Conservation (phyloP, 2,113 vertebrate species). For the Lates calcarifer region DNA sequence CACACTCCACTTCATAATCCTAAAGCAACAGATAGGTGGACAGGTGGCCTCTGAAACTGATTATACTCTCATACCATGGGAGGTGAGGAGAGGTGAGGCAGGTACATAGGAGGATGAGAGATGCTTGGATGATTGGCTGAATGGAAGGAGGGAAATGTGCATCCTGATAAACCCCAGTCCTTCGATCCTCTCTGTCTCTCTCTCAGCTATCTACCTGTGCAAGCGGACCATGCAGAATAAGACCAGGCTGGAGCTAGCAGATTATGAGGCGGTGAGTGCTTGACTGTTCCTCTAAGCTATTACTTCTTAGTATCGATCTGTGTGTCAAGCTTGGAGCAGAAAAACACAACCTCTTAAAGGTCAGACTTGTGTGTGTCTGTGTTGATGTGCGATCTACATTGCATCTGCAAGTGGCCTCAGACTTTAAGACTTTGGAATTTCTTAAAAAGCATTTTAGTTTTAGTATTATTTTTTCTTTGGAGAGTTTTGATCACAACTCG, state of each 20-base stretch:
- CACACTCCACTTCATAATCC: conserved; percentile 30
- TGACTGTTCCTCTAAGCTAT: conserved; percentile 28
- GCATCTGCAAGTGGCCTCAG: background rate
- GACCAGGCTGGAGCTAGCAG: conserved; percentile 96
- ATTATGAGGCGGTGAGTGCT: conserved; percentile 97
- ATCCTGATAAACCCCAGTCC: conserved; percentile 28
- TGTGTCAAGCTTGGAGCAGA: conserved; percentile 27
- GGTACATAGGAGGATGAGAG: conserved; percentile 1
- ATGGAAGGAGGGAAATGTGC: conserved; percentile 1
- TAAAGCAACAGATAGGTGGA: conserved; percentile 22
- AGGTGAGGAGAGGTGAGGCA: conserved; percentile 25
- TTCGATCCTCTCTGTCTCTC: conserved; percentile 10
- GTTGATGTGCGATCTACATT: conserved; percentile 11
- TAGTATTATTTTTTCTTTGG: background rate
- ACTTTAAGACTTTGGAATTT: background rate
- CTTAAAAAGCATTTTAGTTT: background rate
- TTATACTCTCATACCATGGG: background rate
- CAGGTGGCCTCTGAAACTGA: conserved; percentile 7
- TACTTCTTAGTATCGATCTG: conserved; percentile 47
- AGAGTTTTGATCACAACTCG: background rate
- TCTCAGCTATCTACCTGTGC: conserved; percentile 97
- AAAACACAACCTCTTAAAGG: conserved; percentile 26
- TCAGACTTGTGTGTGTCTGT: conserved; percentile 17
- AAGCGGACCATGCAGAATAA: conserved; percentile 99
- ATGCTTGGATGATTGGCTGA: conserved; percentile 33